Evolutionary conservation across 2,888 invertebrate species (phyloP).

Genomic region (Myopa testacea): DNA sequence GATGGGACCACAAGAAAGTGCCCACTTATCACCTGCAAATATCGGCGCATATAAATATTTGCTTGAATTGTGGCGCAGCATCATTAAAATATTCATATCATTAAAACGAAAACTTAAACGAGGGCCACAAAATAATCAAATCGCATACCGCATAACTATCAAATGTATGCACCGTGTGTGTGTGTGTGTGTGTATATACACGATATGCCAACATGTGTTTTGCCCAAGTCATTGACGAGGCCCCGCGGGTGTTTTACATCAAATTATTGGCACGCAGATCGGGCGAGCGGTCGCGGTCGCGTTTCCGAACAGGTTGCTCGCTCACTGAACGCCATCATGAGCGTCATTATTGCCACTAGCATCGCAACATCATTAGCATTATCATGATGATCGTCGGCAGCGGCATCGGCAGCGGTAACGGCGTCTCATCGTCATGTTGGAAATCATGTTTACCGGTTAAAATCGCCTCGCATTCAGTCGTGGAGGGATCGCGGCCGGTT

Average conservation of each 20-base stretch:
- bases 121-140: neutral
- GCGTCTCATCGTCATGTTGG: neutral
- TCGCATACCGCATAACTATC: constrained; percentile 19
- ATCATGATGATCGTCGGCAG: neutral
- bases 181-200: neutral
- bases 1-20: neutral
- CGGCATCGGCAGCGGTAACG: neutral
- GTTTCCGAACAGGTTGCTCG: constrained; percentile 20
- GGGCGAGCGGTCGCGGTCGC: constrained; percentile 9
- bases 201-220: neutral
- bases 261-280: constrained; percentile 57
- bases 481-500: neutral
- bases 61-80: constrained; percentile 50
- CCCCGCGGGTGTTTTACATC: constrained; percentile 62
- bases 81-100: constrained; percentile 4
- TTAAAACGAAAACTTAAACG: constrained; percentile 9
- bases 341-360: neutral
- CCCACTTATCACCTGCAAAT: constrained; percentile 54
- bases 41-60: constrained; percentile 60
- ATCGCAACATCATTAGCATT: constrained; percentile 9
- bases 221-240: constrained; percentile 15
- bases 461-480: constrained; percentile 6
- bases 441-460: constrained; percentile 27
- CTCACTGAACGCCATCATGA: neutral
- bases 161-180: neutral